phyloP scores from a whole-genome alignment of 1,140 invertebrate species.

The Globodera ellingtonae region DNA sequence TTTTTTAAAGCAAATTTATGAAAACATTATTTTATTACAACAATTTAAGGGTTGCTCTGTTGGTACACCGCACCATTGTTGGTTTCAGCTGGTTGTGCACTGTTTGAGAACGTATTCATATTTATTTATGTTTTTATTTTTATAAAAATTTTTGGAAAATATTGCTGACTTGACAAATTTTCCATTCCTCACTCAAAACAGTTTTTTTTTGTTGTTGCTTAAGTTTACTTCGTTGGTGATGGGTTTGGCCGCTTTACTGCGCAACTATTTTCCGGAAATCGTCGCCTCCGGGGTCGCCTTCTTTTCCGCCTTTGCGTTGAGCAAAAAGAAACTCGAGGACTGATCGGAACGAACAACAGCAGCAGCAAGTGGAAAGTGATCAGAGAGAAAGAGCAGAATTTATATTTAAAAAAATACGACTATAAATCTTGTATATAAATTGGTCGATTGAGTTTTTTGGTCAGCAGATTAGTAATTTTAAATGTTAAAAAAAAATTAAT shows the following conservation, averaged over 20 bases:
- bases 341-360: background rate
- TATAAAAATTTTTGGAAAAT: too few relatives aligned
- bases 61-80: background rate
- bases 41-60: background rate
- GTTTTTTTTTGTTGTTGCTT: background rate
- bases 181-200: background rate
- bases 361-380: too few relatives aligned
- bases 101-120: background rate
- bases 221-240: background rate
- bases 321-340: background rate
- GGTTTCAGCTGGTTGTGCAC: background rate
- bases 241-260: background rate
- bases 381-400: too few relatives aligned
- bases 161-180: too few relatives aligned
- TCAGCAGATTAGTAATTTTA: too few relatives aligned
- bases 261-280: background rate
- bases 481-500: too few relatives aligned
- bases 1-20: background rate
- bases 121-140: background rate
- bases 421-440: too few relatives aligned
- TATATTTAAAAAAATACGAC: too few relatives aligned
- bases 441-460: too few relatives aligned
- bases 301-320: background rate
- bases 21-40: too few relatives aligned
- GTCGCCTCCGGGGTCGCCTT: background rate